Percentiles rank a stretch among this genome's conserved stretches.
Conservation (phyloP, 2,888 invertebrate genomes). For the Tetranychus piercei region DNA sequence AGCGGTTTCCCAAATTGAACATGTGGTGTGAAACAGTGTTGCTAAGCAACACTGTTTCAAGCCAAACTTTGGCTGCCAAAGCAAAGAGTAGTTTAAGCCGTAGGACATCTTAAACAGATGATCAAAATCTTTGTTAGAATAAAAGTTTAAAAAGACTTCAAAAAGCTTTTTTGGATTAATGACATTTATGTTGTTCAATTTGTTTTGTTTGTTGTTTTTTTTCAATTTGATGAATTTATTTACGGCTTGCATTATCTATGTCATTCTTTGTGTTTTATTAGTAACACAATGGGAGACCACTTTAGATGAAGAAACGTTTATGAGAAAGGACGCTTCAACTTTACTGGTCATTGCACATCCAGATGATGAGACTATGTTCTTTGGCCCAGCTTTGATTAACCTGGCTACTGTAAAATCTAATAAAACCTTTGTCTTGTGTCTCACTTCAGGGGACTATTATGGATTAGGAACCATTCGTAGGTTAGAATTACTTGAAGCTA, state of each 20-base stretch:
- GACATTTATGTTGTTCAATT: not conserved
- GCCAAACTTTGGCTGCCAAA: too few relatives aligned
- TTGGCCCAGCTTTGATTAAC: slow-evolving; percentile 49
- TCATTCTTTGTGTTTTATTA: not conserved
- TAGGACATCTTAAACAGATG: too few relatives aligned
- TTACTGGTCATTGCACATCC: slow-evolving; percentile 81
- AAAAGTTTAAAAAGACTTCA: too few relatives aligned
- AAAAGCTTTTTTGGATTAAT: too few relatives aligned
- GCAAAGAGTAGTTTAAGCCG: too few relatives aligned
- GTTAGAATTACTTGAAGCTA: slow-evolving; percentile 15
- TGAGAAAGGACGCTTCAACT: not conserved
- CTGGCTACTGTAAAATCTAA: slow-evolving; percentile 10
- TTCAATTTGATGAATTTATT: not conserved
- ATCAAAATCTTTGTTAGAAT: too few relatives aligned
- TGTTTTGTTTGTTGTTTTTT: not conserved
- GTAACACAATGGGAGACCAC: not conserved
- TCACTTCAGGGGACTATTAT: slow-evolving; percentile 50
- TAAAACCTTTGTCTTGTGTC: slow-evolving; percentile 58
- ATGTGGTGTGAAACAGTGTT: too few relatives aligned
- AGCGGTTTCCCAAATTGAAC: too few relatives aligned
- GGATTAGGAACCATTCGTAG: slow-evolving; percentile 16
- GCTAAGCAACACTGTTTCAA: too few relatives aligned
- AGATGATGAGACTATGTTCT: slow-evolving; percentile 98
- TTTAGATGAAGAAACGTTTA: not conserved
- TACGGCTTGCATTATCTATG: not conserved